These are phyloP conservation scores for Drosophila bocqueti DNA, from an alignment of 1,140 invertebrate genomes.

Conservation along the genomic window DNA sequence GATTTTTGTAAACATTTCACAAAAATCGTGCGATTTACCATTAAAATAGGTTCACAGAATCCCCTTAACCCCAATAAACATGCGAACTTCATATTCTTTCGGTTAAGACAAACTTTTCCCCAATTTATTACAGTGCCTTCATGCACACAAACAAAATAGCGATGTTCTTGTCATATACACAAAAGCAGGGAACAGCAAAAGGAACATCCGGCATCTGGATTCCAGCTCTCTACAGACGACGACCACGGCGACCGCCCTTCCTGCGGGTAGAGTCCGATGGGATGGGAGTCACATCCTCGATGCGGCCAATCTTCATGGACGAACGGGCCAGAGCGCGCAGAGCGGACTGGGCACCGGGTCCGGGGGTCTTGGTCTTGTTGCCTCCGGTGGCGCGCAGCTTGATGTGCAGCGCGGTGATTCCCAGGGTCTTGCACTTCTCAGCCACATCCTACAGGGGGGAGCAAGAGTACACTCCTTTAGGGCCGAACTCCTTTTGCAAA, in stretches of 20 bases:
- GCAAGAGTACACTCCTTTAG: neutral
- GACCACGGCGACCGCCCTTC: slow-evolving; percentile 99
- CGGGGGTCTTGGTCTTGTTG: slow-evolving; percentile 98
- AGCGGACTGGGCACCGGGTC: slow-evolving; percentile 99
- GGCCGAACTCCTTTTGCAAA: neutral
- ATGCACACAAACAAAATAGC: slow-evolving; percentile 38
- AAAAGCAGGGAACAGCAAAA: slow-evolving; percentile 32
- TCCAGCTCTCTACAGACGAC: slow-evolving; percentile 93
- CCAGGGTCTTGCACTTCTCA: slow-evolving; percentile 98
- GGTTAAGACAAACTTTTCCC: slow-evolving; percentile 27
- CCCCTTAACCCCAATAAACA: neutral
- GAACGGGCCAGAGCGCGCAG: slow-evolving; percentile 98
- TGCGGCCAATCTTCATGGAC: slow-evolving; percentile 99
- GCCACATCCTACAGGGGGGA: slow-evolving; percentile 95
- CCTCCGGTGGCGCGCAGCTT: slow-evolving; percentile 99
- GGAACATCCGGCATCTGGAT: slow-evolving; percentile 2
- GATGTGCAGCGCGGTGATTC: slow-evolving; percentile 99
- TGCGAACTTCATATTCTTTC: neutral
- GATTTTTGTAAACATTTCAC: slow-evolving; percentile 37
- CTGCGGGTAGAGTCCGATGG: slow-evolving; percentile 99
- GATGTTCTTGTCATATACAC: slow-evolving; percentile 31
- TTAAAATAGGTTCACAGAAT: too few species aligned
- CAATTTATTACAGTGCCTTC: slow-evolving; percentile 43
- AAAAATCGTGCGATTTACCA: neutral
- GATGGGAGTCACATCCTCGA: slow-evolving; percentile 99